Evolutionary conservation across 2,113 vertebrate genomes (phyloP), one percentile per base, ranked within the genome.

Genomic region (Tiliqua scincoides): DNA sequence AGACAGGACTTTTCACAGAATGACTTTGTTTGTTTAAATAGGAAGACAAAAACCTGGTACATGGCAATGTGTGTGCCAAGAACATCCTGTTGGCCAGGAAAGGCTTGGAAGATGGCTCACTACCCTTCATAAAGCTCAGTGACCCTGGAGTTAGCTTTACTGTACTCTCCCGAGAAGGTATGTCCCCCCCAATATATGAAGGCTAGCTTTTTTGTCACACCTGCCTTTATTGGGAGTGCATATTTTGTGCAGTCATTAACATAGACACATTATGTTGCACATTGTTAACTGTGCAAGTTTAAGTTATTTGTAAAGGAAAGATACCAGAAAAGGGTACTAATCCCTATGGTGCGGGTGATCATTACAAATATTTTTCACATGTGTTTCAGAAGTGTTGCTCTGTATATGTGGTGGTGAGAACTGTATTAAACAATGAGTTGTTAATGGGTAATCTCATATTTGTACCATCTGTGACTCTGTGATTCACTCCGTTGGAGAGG

Each of bases 21-120:
- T 3, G 0, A 1, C 17, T 25, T 75, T 35, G 0, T 73, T 62
- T 3, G 17, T 82, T 37, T 32, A 75, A 57, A 2, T 85, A 99
- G 99, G 99, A 99, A 93, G 97, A 96, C 17, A 99, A 98, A 85
- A 94, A 89, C 74, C 93, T 99, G 90, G 97, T 97, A 40, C 99
- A 99, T 0, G 98, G 99, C 23, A 99, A 98, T 0, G 98, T 99
- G 48, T 99, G 99, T 78, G 98, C 97, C 20, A 98, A 98, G 90
- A 99, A 99, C 85, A 96, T 99, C 87, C 96, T 99, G 70, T 95
- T 99, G 91, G 98, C 96, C 5, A 91, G 98, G 62, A 95, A 79
- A 0, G 99, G 99, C 43, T 92, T 99, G 68, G 97, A 97, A 0
- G 95, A 95, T 0, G 96, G 96, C 8, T 95, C 95, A 0, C 91